These are phyloP conservation scores for Etheostoma spectabile DNA, from an alignment of 2,113 vertebrate genomes.

Conservation along the genomic window DNA sequence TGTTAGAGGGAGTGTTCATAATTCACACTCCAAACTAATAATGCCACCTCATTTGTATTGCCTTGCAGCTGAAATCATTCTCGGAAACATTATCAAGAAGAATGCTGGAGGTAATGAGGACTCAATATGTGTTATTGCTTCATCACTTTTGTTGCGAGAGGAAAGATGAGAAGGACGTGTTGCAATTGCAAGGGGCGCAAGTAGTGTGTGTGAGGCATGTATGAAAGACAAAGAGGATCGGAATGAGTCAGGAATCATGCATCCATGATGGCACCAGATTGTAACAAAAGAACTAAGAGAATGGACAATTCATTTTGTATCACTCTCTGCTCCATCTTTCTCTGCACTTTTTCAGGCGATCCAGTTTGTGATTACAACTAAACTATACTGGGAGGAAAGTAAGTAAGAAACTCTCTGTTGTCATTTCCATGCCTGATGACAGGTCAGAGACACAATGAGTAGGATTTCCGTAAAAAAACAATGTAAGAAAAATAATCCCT, in stretches of 20 bases:
- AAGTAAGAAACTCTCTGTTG: slow-evolving; percentile 79
- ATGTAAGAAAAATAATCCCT: too few relatives aligned
- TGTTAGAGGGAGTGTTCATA: slow-evolving; percentile 17
- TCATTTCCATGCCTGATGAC: not conserved
- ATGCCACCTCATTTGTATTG: slow-evolving; percentile 47
- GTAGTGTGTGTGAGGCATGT: not conserved
- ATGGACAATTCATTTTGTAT: not conserved
- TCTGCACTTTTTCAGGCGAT: slow-evolving; percentile 84
- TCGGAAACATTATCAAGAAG: slow-evolving; percentile 99
- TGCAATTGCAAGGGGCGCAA: not conserved
- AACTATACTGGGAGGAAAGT: slow-evolving; percentile 99
- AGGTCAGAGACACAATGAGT: not conserved
- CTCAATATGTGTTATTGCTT: slow-evolving; percentile 35
- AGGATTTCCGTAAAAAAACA: too few relatives aligned
- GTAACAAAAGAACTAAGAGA: not conserved
- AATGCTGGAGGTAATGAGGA: slow-evolving; percentile 93
- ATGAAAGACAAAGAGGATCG: not conserved
- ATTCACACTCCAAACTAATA: slow-evolving; percentile 47
- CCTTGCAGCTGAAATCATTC: slow-evolving; percentile 92
- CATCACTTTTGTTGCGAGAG: slow-evolving; percentile 23
- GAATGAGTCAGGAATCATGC: not conserved
- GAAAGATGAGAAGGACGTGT: not conserved
- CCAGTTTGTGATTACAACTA: slow-evolving; percentile 98
- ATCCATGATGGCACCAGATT: not conserved
- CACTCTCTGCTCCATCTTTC: slow-evolving; percentile 1